Base-by-base conservation (phyloP, 2,888 invertebrate species). In the Byasa hedistus region DNA sequence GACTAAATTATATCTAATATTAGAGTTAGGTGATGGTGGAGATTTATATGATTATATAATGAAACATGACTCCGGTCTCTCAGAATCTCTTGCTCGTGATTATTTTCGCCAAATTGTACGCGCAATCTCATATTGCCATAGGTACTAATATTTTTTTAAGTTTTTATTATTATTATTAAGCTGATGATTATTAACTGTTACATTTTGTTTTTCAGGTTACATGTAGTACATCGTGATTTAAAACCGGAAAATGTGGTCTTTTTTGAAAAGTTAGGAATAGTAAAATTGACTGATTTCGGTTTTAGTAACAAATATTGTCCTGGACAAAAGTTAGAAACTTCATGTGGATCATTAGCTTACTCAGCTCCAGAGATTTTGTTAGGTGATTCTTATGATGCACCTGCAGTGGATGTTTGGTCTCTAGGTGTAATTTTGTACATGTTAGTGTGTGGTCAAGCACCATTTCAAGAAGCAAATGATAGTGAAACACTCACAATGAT, bases 191-290 rank as follows among this genome's bases (percentile, higher is more conserved):
- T 22, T n/a, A 12, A 66, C 39, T 52, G 21, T 68, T 70, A 12
- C 68, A 60, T 59, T 68, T 71, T 71, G 17, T 72, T 54, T 85
- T 86, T 62, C 86, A 92, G 92, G 78, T 88, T 94, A 85, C 94
- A 94, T 87, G 94, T 94, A 71, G 94, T 94, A 57, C 94, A 94
- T 76, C 94, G 99, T 73, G 99, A 99, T 92, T 93, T 99, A 73
- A 99, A 99, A 91, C 99, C 99, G 19, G 99, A 99, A 90, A 99
- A 99, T 93, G 99, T 99, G 68, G 98, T 99, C 61, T 99, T 99
- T 92, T 99, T 99, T 87, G 98, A 99, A 89, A 98, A 98, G 90
- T 93, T 97, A 77, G 98, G 98, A 67, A 95, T 98, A 84, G 99
- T 99, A 44, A 99, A 99, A 92, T 93, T 99, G 82, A 99, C 99